phyloP scores from a whole-genome alignment of 1,140 invertebrate genomes.

The Limonius californicus region DNA sequence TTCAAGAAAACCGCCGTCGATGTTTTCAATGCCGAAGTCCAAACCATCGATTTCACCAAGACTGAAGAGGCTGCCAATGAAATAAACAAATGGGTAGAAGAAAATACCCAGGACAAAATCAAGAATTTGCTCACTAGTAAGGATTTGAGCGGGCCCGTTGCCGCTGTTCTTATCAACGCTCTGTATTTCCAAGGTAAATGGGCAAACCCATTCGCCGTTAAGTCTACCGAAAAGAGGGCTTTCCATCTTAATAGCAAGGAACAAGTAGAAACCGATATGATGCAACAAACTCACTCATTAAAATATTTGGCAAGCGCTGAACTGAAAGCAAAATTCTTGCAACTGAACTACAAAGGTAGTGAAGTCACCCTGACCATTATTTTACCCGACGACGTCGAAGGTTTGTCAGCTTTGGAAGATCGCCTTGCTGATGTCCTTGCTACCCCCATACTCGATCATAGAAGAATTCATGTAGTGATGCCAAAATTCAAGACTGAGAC shows the following conservation, averaged over 20 bases:
- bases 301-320: slow-evolving; percentile 50
- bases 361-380: slow-evolving; percentile 61
- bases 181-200: slow-evolving; percentile 69
- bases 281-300: slow-evolving; percentile 55
- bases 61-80: slow-evolving; percentile 42
- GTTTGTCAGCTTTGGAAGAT: slow-evolving; percentile 43
- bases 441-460: slow-evolving; percentile 25
- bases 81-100: slow-evolving; percentile 72
- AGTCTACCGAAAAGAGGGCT: neutral
- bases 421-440: slow-evolving; percentile 31
- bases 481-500: slow-evolving; percentile 50
- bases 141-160: slow-evolving; percentile 52
- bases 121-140: slow-evolving; percentile 58
- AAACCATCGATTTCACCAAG: neutral
- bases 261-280: slow-evolving; percentile 54
- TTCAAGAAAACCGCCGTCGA: neutral
- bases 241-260: neutral
- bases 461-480: slow-evolving; percentile 37
- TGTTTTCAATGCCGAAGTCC: neutral
- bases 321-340: slow-evolving; percentile 50
- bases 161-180: slow-evolving; percentile 74
- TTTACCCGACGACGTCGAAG: slow-evolving; percentile 60
- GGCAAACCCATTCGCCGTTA: neutral
- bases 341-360: slow-evolving; percentile 55
- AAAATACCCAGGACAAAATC: slow-evolving; percentile 69